Conservation (phyloP, 1,140 invertebrate species). For the Bemisia tabaci region DNA sequence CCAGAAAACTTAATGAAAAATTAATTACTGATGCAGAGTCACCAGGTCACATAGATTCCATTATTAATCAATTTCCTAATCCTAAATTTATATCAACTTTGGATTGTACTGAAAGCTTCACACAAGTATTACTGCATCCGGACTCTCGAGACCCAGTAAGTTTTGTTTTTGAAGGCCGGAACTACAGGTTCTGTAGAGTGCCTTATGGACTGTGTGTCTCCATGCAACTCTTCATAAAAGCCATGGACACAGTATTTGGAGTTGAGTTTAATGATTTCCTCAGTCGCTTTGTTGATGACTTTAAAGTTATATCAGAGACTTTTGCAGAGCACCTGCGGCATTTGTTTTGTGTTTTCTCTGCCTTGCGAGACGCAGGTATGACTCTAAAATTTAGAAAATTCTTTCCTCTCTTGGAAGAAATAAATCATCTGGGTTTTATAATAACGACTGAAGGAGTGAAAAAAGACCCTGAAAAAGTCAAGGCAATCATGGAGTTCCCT, state of each 20-base stretch:
- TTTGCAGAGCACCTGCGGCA: not conserved
- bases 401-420: not conserved
- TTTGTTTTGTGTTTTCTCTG: not conserved
- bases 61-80: not conserved
- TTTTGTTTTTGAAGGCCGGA: not conserved
- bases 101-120: not conserved
- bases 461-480: conserved; percentile 3
- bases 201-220: not conserved
- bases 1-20: not conserved
- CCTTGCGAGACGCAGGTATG: not conserved
- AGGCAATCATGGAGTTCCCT: not conserved
- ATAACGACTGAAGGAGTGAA: not conserved
- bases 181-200: not conserved
- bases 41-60: not conserved
- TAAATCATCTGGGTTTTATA: not conserved
- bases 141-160: not conserved
- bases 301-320: not conserved
- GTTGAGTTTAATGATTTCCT: not conserved
- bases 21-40: not conserved
- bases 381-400: not conserved
- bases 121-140: not conserved
- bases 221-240: not conserved
- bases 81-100: not conserved
- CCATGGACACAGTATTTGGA: not conserved
- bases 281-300: not conserved